phyloP scores from a whole-genome alignment of 2,797 vertebrate genomes.

The Melanotaenia nigrans region DNA sequence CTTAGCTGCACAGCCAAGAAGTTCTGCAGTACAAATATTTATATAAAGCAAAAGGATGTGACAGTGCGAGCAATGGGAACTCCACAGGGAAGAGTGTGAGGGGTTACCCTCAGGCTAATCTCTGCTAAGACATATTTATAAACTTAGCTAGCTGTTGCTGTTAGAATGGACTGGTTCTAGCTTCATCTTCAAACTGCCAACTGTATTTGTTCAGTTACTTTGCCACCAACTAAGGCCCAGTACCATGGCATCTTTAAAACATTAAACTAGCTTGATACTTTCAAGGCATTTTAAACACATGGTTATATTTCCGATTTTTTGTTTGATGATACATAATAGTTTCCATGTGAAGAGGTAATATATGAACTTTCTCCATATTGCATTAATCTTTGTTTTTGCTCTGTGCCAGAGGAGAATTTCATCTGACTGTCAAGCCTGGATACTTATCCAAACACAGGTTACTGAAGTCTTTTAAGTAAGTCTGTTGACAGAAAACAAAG shows the following conservation, averaged over 20 bases:
- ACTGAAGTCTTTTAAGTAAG: too few relatives aligned
- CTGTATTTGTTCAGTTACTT: conserved; percentile 56
- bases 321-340: conserved; percentile 54
- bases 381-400: conserved; percentile 48
- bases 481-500: conserved; percentile 28
- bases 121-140: conserved; percentile 72
- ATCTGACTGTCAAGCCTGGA: conserved; percentile 8
- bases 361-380: conserved; percentile 26
- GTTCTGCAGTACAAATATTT: conserved; percentile 71
- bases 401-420: conserved; percentile 34
- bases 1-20: conserved; percentile 42
- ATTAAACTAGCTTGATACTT: conserved; percentile 38
- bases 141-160: conserved; percentile 57
- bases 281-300: conserved; percentile 51
- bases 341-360: conserved; percentile 49
- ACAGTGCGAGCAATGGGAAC: conserved; percentile 58
- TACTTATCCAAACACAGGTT: too few relatives aligned
- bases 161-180: conserved; percentile 60
- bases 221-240: conserved; percentile 6
- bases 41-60: conserved; percentile 62
- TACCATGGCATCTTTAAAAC: conserved; percentile 27
- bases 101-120: conserved; percentile 65
- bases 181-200: conserved; percentile 39
- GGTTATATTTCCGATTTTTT: conserved; percentile 49
- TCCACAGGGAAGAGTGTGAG: conserved; percentile 42